Conservation (phyloP, 2,113 vertebrate species). For the Ctenomys sociabilis region DNA sequence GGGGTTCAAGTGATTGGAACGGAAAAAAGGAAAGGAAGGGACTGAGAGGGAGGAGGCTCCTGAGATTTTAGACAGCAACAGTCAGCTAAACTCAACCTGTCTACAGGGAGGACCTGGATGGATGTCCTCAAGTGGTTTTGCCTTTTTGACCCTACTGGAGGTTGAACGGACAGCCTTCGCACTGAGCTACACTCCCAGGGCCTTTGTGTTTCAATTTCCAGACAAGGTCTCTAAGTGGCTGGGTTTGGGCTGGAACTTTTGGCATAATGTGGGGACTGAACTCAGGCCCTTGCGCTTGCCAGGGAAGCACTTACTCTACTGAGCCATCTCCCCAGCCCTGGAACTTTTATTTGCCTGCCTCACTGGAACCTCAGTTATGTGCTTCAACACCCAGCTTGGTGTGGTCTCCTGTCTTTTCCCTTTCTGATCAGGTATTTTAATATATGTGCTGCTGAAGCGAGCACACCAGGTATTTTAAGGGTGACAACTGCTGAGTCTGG, state of each 20-base stretch:
- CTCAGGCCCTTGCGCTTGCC: no score
- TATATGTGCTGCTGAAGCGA: no score
- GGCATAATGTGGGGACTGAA: no score
- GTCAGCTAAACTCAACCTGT: not conserved
- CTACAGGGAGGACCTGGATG: not conserved
- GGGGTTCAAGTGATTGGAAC: not conserved
- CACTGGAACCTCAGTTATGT: not conserved
- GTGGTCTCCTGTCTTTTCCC: no score
- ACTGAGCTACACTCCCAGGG: not conserved
- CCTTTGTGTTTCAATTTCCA: not conserved
- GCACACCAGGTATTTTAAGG: not conserved
- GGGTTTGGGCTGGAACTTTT: not conserved
- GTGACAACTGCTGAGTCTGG: fast-evolving
- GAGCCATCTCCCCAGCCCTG: no score
- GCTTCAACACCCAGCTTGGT: not conserved
- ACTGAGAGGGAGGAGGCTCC: not conserved
- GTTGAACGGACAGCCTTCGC: not conserved
- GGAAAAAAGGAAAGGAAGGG: not conserved
- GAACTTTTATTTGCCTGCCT: not conserved
- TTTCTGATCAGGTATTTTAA: no score
- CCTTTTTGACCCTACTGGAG: not conserved
- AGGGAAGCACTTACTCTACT: no score
- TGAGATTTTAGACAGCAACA: not conserved
- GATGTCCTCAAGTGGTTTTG: not conserved
- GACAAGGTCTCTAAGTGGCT: not conserved